Percentiles rank a stretch among this genome's conserved stretches.
Conservation (phyloP, 2,888 invertebrate genomes). For the Brachypalpus laphriformis region DNA sequence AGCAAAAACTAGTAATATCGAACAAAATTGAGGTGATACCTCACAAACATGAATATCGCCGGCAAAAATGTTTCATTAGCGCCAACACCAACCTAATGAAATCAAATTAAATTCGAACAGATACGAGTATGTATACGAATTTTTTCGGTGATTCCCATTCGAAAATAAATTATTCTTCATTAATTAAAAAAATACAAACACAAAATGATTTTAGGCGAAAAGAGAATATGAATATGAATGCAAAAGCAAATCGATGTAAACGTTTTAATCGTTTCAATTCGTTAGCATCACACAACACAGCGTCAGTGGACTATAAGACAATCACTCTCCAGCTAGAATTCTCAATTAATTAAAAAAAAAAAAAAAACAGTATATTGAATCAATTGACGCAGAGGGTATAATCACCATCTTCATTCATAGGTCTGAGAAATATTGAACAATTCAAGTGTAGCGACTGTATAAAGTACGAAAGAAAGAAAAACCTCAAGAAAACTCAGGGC, state of each 20-base stretch:
- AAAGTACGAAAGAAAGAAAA: background rate
- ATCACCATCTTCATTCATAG: background rate
- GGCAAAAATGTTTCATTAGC: background rate
- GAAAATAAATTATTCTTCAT: background rate
- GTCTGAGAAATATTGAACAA: background rate
- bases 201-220: background rate
- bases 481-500: background rate
- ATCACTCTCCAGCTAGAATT: background rate
- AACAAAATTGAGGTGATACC: background rate
- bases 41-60: background rate
- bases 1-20: background rate
- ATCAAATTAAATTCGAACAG: background rate
- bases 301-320: background rate
- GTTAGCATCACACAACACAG: background rate
- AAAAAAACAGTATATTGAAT: background rate
- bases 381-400: background rate
- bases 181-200: background rate
- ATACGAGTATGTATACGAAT: background rate
- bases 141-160: constrained; percentile 1
- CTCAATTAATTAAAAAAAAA: background rate
- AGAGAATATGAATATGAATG: background rate
- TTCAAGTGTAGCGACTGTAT: background rate
- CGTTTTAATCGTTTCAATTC: background rate
- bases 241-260: background rate
- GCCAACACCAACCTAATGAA: background rate